Evolutionary conservation across 2,113 vertebrate genomes (phyloP).

Genomic region (Rhabdornis inornatus): DNA sequence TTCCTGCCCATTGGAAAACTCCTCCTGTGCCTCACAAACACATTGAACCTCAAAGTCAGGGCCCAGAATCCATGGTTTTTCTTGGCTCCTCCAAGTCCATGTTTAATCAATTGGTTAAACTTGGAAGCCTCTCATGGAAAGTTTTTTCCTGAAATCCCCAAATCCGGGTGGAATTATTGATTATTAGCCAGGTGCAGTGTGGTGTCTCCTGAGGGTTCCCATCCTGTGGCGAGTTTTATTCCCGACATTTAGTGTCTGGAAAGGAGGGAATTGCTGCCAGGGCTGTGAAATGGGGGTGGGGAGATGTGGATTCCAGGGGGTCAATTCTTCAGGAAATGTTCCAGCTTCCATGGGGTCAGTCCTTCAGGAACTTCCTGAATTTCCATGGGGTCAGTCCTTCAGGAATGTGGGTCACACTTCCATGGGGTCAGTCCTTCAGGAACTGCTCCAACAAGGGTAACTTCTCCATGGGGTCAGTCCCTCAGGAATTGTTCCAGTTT

Average conservation of each 20-base stretch:
- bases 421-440: not conserved
- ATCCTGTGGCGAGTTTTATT: fast-evolving
- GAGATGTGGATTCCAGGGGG: not conserved
- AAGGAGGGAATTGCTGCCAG: not conserved
- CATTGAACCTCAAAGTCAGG: fast-evolving
- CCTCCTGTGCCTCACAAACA: not conserved
- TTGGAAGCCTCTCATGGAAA: not conserved
- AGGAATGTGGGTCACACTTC: not conserved
- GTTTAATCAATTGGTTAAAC: not conserved
- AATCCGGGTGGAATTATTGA: fast-evolving
- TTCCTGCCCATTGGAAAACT: fast-evolving
- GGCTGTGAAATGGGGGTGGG: not conserved
- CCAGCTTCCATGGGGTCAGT: not conserved
- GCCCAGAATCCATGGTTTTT: not conserved
- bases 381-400: not conserved
- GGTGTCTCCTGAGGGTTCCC: not conserved
- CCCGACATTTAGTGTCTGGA: not conserved
- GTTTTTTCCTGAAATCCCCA: not conserved
- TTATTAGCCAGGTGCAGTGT: not conserved
- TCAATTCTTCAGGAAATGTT: not conserved
- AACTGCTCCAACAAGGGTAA: not conserved
- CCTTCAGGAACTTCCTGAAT: too few species aligned
- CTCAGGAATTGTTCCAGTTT: too few species aligned
- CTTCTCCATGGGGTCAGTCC: not conserved
- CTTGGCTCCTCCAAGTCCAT: not conserved